Conservation (phyloP, 1,140 invertebrate species). For the Leucophenga varia region DNA sequence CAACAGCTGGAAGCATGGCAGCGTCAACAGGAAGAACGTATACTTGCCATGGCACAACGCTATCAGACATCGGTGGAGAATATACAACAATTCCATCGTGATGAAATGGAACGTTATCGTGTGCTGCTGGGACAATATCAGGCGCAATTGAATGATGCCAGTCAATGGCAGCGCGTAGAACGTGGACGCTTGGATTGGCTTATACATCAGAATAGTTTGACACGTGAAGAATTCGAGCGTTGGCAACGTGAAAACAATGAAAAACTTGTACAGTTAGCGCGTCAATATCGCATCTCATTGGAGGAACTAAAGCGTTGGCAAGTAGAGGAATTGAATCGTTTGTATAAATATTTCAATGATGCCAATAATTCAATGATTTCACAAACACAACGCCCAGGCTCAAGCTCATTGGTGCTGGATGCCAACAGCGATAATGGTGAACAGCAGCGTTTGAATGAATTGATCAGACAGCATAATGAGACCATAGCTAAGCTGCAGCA, state of each 20-base stretch:
- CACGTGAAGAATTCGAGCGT: conserved; percentile 36
- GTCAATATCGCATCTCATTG: conserved; percentile 26
- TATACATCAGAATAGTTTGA: conserved; percentile 44
- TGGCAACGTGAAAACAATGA: conserved; percentile 43
- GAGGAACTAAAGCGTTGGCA: conserved; percentile 43
- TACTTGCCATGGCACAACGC: conserved; percentile 34
- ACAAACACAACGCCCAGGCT: conserved; percentile 6
- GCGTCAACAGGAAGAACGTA: conserved; percentile 45
- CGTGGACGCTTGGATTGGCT: conserved; percentile 45
- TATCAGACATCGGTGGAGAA: conserved; percentile 32
- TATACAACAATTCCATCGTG: conserved; percentile 42
- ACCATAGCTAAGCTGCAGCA: conserved; percentile 42
- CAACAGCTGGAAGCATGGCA: conserved; percentile 45
- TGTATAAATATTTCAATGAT: conserved; percentile 34
- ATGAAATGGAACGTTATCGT: conserved; percentile 38
- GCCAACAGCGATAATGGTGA: conserved; percentile 26
- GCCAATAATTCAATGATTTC: conserved; percentile 37
- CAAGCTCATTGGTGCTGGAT: conserved; percentile 24
- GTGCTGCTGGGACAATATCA: conserved; percentile 36
- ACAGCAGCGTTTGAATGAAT: conserved; percentile 35
- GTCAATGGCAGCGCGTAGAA: conserved; percentile 38
- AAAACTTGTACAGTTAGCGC: conserved; percentile 28
- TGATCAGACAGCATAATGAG: conserved; percentile 44
- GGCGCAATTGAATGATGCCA: conserved; percentile 26
- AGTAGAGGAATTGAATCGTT: conserved; percentile 34